A percentile compares a stretch with the other conserved stretches of the same genome.
Conservation (phyloP, 2,888 invertebrate species). For the Lithophane leautieri region DNA sequence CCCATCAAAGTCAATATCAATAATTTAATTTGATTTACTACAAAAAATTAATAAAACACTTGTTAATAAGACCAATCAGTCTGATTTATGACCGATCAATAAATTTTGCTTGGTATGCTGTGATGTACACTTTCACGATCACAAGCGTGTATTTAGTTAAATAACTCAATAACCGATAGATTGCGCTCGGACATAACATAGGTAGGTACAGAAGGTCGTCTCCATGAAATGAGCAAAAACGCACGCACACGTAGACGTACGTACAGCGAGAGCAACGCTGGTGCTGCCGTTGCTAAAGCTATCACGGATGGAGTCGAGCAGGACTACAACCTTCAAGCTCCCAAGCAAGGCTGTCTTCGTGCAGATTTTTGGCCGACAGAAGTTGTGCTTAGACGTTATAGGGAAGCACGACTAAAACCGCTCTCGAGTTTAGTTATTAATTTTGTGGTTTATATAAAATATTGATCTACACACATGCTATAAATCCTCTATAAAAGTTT, state of each 20-base stretch:
- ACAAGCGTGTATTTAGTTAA: slow-evolving; percentile 20
- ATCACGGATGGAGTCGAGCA: not conserved
- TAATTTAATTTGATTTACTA: slow-evolving; percentile 4
- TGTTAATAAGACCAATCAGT: not conserved
- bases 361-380: not conserved
- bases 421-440: no score
- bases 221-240: not conserved
- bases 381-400: not conserved
- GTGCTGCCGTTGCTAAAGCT: not conserved
- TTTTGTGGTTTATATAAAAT: not conserved
- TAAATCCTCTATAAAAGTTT: no score
- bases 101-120: slow-evolving; percentile 15
- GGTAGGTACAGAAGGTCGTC: not conserved
- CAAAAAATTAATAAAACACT: slow-evolving; percentile 9
- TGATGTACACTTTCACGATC: slow-evolving; percentile 43
- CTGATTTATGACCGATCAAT: slow-evolving; percentile 17
- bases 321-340: not conserved
- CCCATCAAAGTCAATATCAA: not conserved
- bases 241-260: not conserved
- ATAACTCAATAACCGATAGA: slow-evolving; percentile 40
- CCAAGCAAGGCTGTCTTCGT: not conserved
- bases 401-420: not conserved
- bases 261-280: not conserved
- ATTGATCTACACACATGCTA: no score
- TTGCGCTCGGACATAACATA: not conserved